Base-by-base conservation (phyloP, 2,797 vertebrate genomes). In the Microctenopoma stevenorrisi region DNA sequence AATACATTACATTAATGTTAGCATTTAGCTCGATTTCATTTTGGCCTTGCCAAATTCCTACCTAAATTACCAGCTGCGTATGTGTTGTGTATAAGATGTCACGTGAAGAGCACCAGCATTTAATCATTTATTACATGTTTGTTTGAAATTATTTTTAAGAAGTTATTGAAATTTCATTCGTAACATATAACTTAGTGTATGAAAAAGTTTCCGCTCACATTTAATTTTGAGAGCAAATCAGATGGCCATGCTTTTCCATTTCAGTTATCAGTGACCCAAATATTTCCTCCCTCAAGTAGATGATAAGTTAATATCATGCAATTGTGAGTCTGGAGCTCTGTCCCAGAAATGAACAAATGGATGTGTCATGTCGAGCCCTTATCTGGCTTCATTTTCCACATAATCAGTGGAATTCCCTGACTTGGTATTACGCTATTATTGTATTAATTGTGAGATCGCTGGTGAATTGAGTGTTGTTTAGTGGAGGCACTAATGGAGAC, bases 261-360 rank as follows among this genome's bases (percentile, higher is more conserved):
- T 22, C 40, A 48, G 8, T 59, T 56, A 43, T 40, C 67, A 51
- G 25, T 81, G 72, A 76, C 76, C 71, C 28, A 80, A n/a, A 77
- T 81, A 60, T 62, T 68, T 55, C 40, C 12, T 46, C 48, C 16
- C 57, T 68, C 26, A 44, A 40, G 63, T 65, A 64, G 35, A 68
- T 58, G 10, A 37, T 53, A 16, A 46, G 28, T 48, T 40, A 28
- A 33, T 53, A 46, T 28, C 22, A 35, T 12, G 25, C 14, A 51
- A 25, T 18, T 9, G 3, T 33, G 53, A 33, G 43, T 64, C 53
- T 75, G 55, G 57, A 22, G 65, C 66, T 47, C 30, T 85, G 73
- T 78, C 68, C 67, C 46, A 83, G 78, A 82, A 77, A 76, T 13
- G 28, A 9, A 8, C 16, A 63, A 64, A 40, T 9, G 0, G 3